Evolutionary conservation across 2,888 invertebrate species (phyloP), one percentile per base, ranked within the genome.

Genomic region (Isotomurus palustris): DNA sequence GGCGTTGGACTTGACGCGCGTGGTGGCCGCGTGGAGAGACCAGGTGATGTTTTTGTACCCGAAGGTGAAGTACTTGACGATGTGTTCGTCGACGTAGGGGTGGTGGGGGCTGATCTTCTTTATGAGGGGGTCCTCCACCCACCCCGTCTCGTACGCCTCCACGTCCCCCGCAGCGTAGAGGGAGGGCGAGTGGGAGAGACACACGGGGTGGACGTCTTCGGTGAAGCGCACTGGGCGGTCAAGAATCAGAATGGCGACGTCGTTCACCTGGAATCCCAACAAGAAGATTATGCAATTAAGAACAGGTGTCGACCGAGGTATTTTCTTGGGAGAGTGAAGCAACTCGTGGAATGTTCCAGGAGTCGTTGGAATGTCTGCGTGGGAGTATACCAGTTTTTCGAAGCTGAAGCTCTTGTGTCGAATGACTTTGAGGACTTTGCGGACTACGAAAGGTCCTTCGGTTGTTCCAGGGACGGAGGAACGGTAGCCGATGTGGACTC

Each of bases 1-100:
- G 0, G 76, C 67, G 74, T 91, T 91, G 1, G 84, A 81, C 89
- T 90, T 89, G 67, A 91, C 83, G 1, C 88, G 88, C 68, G 91
- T 86, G 32, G 83, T 83, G 1, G 91, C 90, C 77, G 91, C 87
- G 77, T 90, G 91, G 32, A 91, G 50, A 32, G 54, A 60, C 63
- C 63, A 64, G 0, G 63, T 64, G 12, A 64, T 55, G 28, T 64
- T 64, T 21, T 57, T 58, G 47, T 60, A 64, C 17, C 63, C 63
- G 27, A 64, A 64, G 50, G 58, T 64, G 36, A 64, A 64, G 47
- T 64, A 64, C 22, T 64, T 64, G 52, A 56, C 58, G 38, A 64
- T 53, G 19, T 60, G 58, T 28, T 60, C 60, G 49, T 64, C 63
- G 28, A 60, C 41, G 44, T 55, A 64, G 21, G 56, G 60, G 40